Evolutionary conservation across 2,113 vertebrate species (phyloP).

Genomic region (Reinhardtius hippoglossoides): DNA sequence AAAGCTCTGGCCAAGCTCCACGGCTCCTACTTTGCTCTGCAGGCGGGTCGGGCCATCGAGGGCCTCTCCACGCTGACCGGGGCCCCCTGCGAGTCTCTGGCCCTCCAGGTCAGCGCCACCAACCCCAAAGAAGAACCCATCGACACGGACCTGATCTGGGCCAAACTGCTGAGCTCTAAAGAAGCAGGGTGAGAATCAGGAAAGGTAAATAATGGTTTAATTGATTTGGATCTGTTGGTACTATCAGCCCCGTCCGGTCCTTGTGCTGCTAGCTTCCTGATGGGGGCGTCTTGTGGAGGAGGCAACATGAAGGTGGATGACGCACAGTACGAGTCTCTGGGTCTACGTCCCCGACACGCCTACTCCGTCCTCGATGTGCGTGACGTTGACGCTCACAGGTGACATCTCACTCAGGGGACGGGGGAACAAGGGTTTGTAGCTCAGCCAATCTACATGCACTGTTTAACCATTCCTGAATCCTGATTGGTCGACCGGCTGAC

Average conservation of each 20-base stretch:
- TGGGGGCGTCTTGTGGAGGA: constrained; percentile 94
- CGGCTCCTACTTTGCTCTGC: constrained; percentile 95
- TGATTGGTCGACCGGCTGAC: too few species aligned
- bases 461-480: too few species aligned
- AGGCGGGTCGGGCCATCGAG: constrained; percentile 95
- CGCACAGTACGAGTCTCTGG: constrained; percentile 88
- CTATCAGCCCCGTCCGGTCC: background rate
- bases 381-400: constrained; percentile 88
- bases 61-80: constrained; percentile 95
- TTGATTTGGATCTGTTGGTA: too few species aligned
- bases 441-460: too few species aligned
- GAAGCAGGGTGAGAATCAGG: constrained; percentile 90
- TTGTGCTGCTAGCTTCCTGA: constrained; percentile 86
- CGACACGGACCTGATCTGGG: constrained; percentile 98
- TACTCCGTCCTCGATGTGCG: constrained; percentile 93
- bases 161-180: constrained; percentile 98
- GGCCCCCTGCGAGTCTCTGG: constrained; percentile 95
- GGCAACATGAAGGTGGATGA: constrained; percentile 98
- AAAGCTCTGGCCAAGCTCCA: constrained; percentile 96
- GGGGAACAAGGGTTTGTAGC: background rate
- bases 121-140: constrained; percentile 96
- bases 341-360: constrained; percentile 91
- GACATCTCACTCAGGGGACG: background rate
- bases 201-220: too few species aligned
- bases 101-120: constrained; percentile 96